A percentile compares a stretch with the other conserved stretches of the same genome.
These are phyloP conservation scores for Lytechinus variegatus DNA, from an alignment of 35 echinoderm and acorn worm genomes.

Conservation along the genomic window DNA sequence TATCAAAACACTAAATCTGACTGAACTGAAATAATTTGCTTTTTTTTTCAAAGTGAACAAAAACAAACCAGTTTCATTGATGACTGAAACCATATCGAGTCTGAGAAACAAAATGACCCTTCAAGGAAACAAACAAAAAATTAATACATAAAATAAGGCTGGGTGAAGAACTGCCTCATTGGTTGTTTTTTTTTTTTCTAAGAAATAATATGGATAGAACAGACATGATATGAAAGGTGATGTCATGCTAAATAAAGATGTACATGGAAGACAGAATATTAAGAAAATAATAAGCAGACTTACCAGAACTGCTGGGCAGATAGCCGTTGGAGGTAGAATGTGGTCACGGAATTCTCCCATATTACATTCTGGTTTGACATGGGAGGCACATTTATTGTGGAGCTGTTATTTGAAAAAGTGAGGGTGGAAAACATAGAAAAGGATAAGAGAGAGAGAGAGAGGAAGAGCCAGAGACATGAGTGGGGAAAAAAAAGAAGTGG, in stretches of 20 bases:
- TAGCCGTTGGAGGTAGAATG: constrained; percentile 95
- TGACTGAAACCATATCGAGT: not conserved
- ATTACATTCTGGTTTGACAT: constrained; percentile 98
- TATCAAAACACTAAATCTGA: not conserved
- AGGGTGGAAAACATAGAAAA: constrained; percentile 23
- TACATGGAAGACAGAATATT: not conserved
- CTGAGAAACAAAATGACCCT: not conserved
- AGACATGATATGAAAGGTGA: not conserved
- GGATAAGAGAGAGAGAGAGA: constrained; percentile 2
- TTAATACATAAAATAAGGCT: not conserved
- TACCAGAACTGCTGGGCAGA: constrained; percentile 99
- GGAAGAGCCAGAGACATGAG: not conserved
- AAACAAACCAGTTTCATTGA: not conserved
- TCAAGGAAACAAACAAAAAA: not conserved
- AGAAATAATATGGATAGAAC: not conserved
- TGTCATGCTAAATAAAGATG: no score
- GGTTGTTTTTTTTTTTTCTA: not conserved
- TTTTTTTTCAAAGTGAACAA: not conserved
- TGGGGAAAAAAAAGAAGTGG: not conserved
- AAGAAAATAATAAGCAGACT: constrained; percentile 49
- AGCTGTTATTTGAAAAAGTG: constrained; percentile 63
- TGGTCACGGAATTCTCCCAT: constrained; percentile 96
- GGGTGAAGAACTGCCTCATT: no score
- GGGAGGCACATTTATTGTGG: constrained; percentile 96
- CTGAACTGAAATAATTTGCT: not conserved